A percentile compares a stretch with the other conserved stretches of the same genome.
phyloP scores from a whole-genome alignment of 35 echinoderm and acorn worm genomes.

The Ophioderma brevispina region DNA sequence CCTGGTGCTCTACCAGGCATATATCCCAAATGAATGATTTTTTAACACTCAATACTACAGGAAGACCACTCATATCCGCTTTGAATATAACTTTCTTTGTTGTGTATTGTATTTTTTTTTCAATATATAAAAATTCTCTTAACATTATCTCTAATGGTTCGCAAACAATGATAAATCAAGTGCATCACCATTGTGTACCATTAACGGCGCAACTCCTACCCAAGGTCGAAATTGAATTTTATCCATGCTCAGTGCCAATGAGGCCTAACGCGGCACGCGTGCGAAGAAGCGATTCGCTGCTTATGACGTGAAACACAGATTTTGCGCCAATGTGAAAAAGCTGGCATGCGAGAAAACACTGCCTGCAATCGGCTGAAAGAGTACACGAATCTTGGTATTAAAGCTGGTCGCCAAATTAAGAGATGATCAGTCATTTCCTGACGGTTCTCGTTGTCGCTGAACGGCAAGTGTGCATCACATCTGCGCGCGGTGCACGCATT shows the following conservation, averaged over 20 bases:
- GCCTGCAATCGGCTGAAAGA: background rate
- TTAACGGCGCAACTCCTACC: too few relatives aligned
- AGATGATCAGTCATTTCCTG: constrained; percentile 13
- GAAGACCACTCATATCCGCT: too few relatives aligned
- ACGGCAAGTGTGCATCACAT: background rate
- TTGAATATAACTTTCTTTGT: too few relatives aligned
- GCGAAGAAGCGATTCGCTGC: background rate
- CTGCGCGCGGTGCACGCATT: background rate
- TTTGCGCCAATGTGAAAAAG: background rate
- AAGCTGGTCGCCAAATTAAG: constrained; percentile 1
- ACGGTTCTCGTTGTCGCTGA: background rate
- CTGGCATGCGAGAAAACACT: background rate
- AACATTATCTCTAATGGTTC: too few relatives aligned
- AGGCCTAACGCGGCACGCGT: background rate
- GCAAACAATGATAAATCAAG: background rate
- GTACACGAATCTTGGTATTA: background rate
- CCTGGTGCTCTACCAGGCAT: too few relatives aligned
- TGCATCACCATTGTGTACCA: background rate
- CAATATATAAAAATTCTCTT: too few relatives aligned
- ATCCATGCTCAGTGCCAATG: background rate
- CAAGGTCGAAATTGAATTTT: constrained; percentile 4
- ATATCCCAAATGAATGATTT: too few relatives aligned
- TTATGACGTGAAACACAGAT: background rate
- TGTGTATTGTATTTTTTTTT: too few relatives aligned
- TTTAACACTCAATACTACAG: too few relatives aligned